These are phyloP conservation scores for Drosophila suzukii DNA, from an alignment of 1,140 invertebrate genomes.

Conservation along the genomic window DNA sequence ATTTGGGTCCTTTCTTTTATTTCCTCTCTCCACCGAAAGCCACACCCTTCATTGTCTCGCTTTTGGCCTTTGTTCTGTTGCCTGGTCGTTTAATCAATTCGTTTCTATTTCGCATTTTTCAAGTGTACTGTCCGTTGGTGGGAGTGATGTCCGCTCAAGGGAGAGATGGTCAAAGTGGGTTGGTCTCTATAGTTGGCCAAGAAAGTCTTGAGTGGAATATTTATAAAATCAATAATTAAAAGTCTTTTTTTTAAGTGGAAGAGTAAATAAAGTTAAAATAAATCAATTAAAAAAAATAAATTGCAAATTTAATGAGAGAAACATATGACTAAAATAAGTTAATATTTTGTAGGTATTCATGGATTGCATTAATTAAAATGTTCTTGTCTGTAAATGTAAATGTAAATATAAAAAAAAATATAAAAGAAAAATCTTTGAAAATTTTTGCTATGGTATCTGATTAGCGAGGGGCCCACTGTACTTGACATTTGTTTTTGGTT, in stretches of 20 bases:
- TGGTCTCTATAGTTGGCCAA: background rate
- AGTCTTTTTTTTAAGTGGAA: no score
- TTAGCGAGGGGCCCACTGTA: conserved; percentile 6
- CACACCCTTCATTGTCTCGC: conserved; percentile 24
- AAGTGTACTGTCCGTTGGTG: conserved; percentile 17
- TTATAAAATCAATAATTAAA: no score
- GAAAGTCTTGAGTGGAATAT: background rate
- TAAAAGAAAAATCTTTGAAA: no score
- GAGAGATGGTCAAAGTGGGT: background rate
- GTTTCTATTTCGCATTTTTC: conserved; percentile 58
- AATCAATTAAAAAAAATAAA: no score
- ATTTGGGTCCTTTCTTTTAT: conserved; percentile 26
- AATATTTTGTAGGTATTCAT: no score
- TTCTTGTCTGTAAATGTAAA: background rate
- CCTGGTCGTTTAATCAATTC: conserved; percentile 57
- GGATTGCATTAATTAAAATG: no score
- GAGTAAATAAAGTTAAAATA: no score
- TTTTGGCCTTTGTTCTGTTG: conserved; percentile 17
- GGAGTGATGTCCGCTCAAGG: background rate
- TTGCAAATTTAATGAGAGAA: no score
- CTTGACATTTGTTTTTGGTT: conserved; percentile 25
- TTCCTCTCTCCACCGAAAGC: conserved; percentile 17
- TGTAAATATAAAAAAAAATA: no score
- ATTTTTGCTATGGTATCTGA: background rate
- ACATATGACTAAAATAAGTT: no score